Evolutionary conservation across 1,140 invertebrate genomes (phyloP).

Genomic region (Zaprionus taronus): DNA sequence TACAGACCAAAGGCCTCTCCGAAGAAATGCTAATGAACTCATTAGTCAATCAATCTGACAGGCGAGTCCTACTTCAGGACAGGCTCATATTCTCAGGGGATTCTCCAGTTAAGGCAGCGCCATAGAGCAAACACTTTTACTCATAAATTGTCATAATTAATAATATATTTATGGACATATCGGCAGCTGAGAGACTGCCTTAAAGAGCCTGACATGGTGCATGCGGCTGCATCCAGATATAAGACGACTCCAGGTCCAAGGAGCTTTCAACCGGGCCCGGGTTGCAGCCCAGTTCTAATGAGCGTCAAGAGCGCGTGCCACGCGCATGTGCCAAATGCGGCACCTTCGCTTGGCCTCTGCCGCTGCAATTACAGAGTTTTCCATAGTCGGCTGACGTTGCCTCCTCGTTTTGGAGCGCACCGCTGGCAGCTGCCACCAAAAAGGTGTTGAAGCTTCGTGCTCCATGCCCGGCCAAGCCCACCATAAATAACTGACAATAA

Average conservation of each 20-base stretch:
- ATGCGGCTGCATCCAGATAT: conserved; percentile 12
- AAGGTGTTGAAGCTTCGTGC: conserved; percentile 53
- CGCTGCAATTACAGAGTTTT: conserved; percentile 48
- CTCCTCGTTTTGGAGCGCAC: conserved; percentile 32
- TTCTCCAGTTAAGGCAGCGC: conserved; percentile 32
- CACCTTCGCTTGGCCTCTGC: conserved; percentile 61
- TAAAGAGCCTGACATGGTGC: conserved; percentile 30
- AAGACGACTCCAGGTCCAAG: not conserved
- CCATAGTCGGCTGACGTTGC: conserved; percentile 40
- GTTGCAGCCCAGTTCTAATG: conserved; percentile 57
- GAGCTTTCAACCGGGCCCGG: not conserved
- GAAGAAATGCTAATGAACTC: conserved; percentile 72
- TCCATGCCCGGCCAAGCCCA: conserved; percentile 46
- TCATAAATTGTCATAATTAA: conserved; percentile 82
- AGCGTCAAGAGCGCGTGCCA: conserved; percentile 73
- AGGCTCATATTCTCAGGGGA: conserved; percentile 37
- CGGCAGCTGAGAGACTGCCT: conserved; percentile 40
- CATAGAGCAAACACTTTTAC: conserved; percentile 66
- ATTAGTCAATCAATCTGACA: conserved; percentile 69
- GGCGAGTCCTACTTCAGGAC: not conserved
- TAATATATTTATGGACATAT: conserved; percentile 70
- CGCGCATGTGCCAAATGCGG: conserved; percentile 66
- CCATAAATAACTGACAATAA: conserved; percentile 81
- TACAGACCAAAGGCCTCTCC: conserved; percentile 29
- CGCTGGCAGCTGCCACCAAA: conserved; percentile 61